Base-by-base conservation (phyloP, 2,113 vertebrate species). In the Ramphastos sulfuratus region DNA sequence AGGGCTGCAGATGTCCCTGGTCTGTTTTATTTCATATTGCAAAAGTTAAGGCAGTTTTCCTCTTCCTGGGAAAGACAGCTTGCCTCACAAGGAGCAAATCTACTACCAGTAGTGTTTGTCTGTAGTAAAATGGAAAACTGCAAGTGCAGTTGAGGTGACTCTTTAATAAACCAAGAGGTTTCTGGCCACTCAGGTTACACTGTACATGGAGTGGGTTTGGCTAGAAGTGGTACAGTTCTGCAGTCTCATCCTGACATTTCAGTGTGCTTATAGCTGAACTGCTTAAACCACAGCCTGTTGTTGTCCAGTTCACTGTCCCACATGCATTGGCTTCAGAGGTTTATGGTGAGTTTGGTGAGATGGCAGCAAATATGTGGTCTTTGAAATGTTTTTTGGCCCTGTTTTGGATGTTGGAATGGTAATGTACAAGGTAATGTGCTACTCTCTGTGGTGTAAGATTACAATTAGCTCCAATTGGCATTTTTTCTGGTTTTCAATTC, bases 71-170 rank as follows among this genome's bases (percentile, higher is more conserved):
- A 33, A 30, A 71, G 31, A 12, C 33, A 55, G 7, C 18, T 59
- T 59, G 31, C 6, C 35, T 52, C 46, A 42, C 28, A 61, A 76
- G 33, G 23, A 69, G 7, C 1, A 1, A 46, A 33, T 56, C 33
- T 52, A 17, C 7, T 28, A 63, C 12, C 0, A 0, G n/a, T 56
- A 65, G 65, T 8, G 6, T 16, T 80, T 1, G 0, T 46, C 27
- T 83, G 21, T 44, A 60, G 15, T 69, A 78, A 78, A 87, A 39
- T 46, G 33, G 30, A 31, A 87, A 64, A 46, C 42, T 15, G 37
- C 21, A 65, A 56, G 10, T 69, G 64, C 10, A 69, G 64, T 31
- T 46, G 52, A 71, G 39, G 15, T 67, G 15, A 46, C 31, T 42
- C 5, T 46, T 20, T 14, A 74, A 18, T 66, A 71, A 82, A 27